Base-by-base conservation (phyloP, 2,888 invertebrate species). In the Tipula confusa region DNA sequence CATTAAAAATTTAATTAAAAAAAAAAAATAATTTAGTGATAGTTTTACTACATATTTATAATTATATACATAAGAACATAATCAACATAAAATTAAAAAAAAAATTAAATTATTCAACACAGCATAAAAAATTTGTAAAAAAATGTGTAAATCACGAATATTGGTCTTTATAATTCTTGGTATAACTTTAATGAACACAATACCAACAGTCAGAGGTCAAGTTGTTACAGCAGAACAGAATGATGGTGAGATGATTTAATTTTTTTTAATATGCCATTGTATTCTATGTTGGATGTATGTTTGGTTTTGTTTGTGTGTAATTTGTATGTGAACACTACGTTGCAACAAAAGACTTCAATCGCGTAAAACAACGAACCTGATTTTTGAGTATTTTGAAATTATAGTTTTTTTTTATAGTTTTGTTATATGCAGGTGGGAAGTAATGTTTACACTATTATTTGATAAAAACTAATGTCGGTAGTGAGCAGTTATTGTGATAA, bases 211-310 rank as follows among this genome's bases (percentile, higher is more conserved):
- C 36, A 33, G 29, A 82, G 82, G 82, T 36, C 82, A 82, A 33
- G 18, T 82, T 33, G 33, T 82, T 33, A 82, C 82, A 82, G 82
- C 33, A 82, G 31, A 82, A 82, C 82, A 82, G 33, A 82, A 33
- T 82, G 36, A 82, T 33, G 82, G 82, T 82, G 36, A 82, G 82
- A 29, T 80, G 24, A 29, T 80, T 15, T n/a, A n/a, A 28, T 79
- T 28, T 29, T 79, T 79, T 79, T 29, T 80, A 15, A 15, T 31
- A 15, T 29, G 29, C 24, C 64, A 64, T 64, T 64, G 64, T 64
- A 64, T 43, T 43, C n/a, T 43, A 43, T 43, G 43, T 43, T 13
- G n/a, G 15, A n/a, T 43, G 43, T 43, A n/a, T 18, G 5, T 64
- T 64, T 24, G 1, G 24, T 64, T 64, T 64, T 64, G 64, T 64